Evolutionary conservation across 2,113 vertebrate genomes (phyloP), one percentile per base, ranked within the genome.

Genomic region (Lagopus muta): DNA sequence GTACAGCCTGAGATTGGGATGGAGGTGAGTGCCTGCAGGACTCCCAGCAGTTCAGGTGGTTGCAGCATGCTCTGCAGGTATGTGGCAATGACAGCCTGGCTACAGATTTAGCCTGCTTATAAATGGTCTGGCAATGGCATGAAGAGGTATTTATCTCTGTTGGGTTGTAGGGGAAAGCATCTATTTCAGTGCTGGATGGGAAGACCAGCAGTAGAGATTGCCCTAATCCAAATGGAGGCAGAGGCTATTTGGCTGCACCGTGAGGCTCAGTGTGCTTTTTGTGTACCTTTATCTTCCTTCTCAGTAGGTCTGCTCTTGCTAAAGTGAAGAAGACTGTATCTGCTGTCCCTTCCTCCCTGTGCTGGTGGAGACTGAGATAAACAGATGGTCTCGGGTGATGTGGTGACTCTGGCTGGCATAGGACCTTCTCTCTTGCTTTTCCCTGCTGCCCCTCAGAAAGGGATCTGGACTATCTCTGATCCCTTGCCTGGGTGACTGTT

Each of bases 1-100:
- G 5, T 25, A 4, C 58, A 86, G 34, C 5, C 11, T 0, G 0
- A 75, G 57, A 64, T 34, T 2, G 7, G 9, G 9, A 2, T 10
- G 11, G 5, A 61, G 11, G 36, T 17, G 47, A 14, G 13, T 30
- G 8, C 34, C 54, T 16, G 4, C 9, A 43, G 30, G n/a, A n/a
- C 32, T 43, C 20, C 11, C 22, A 50, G 50, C 45, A 82, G 8
- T 11, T 57, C 20, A 22, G 11, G 13, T 52, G 45, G 32, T 52
- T 69, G 67, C 32, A 82, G 40, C 20, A 88, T 57, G 19, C 20
- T 62, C 27, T 61, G 38, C n/a, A 66, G 34, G 6, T 38, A 27
- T 61, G n/a, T 36, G 9, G 3, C 42, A 74, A n/a, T 40, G 7
- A 40, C 24, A 57, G 19, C 11, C 8, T 42, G 14, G 76, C 79